Base-by-base conservation (phyloP, 1,140 invertebrate species). In the Monochamus saltuarius region DNA sequence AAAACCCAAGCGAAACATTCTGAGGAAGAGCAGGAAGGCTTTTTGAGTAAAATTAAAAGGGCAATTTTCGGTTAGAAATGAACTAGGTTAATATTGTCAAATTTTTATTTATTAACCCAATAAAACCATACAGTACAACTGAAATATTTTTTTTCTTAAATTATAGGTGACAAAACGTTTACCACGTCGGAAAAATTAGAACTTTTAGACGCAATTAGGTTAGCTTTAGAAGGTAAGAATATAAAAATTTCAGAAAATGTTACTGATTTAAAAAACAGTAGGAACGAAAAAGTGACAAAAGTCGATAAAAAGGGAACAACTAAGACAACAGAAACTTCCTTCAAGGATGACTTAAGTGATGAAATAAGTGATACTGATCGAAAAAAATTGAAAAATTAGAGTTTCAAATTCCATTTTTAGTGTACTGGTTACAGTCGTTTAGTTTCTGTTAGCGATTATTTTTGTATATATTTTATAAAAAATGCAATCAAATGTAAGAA, bases 81-180 rank as follows among this genome's bases (percentile, higher is more conserved):
- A 16, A 13, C 13, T n/a, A 22, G 17, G 11, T 45, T 46, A 39
- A 39, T 40, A 40, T 56, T 58, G 45, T 54, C 45, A 38, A 43
- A 36, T 40, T 34, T 53, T 19, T 46, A 56, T 53, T 46, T 54
- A 55, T 58, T 51, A 63, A 61, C 52, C n/a, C 49, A 40, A 43
- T 47, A 45, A 38, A 17, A 55, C 34, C 54, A 53, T 61, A 51
- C 57, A 57, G 61, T 29, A 2, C 2, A 29, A 29, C 22, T 29
- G 22, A 29, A 29, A 29, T 29, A 29, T 29, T 2, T 29, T 29
- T 29, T 29, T 29, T 66, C 47, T 66, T 58, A 61, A 43, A 64
- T 79, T 78, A 65, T 76, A 88, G 86, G 86, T 73, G 83, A 80
- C 46, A 88, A 87, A 77, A 73, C 82, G 62, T 83, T 81, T 54